Percentiles rank a stretch among this genome's conserved stretches.
Conservation (phyloP, 2,888 invertebrate genomes). For the Petrophora chlorosata region DNA sequence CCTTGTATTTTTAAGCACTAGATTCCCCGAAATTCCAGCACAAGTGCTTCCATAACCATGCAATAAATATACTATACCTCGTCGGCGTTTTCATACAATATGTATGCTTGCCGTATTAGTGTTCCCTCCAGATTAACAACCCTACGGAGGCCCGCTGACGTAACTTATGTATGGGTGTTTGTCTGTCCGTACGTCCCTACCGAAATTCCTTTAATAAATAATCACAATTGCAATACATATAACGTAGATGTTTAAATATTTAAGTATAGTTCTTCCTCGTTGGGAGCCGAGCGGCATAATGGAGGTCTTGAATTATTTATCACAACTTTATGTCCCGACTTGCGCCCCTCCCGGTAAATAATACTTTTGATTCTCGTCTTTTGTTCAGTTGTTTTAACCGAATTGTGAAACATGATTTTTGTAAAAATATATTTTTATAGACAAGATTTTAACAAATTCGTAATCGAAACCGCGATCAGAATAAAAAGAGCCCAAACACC, state of each 20-base stretch:
- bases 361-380: constrained; percentile 60
- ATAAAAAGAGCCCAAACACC: too few species aligned
- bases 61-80: constrained; percentile 57
- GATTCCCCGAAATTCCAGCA: constrained; percentile 21
- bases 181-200: constrained; percentile 47
- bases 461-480: too few species aligned
- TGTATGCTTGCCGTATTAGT: constrained; percentile 61
- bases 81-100: constrained; percentile 58
- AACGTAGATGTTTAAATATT: constrained; percentile 78
- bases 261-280: constrained; percentile 43
- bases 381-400: constrained; percentile 1
- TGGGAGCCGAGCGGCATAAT: constrained; percentile 60
- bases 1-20: constrained; percentile 11
- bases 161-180: constrained; percentile 41
- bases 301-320: constrained; percentile 76
- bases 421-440: too few species aligned
- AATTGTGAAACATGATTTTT: too few species aligned
- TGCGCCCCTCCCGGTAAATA: constrained; percentile 62
- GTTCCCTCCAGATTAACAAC: constrained; percentile 66
- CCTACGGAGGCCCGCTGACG: constrained; percentile 54
- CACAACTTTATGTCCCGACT: constrained; percentile 74
- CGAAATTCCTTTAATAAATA: constrained; percentile 74
- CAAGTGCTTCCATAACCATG: constrained; percentile 45
- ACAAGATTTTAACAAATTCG: too few species aligned
- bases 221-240: constrained; percentile 83